Percentiles rank a stretch among this genome's conserved stretches.
Evolutionary conservation across 30 jellyfish, hydroid and myxozoan species (phyloP).

Genomic region (Aurelia sp.): DNA sequence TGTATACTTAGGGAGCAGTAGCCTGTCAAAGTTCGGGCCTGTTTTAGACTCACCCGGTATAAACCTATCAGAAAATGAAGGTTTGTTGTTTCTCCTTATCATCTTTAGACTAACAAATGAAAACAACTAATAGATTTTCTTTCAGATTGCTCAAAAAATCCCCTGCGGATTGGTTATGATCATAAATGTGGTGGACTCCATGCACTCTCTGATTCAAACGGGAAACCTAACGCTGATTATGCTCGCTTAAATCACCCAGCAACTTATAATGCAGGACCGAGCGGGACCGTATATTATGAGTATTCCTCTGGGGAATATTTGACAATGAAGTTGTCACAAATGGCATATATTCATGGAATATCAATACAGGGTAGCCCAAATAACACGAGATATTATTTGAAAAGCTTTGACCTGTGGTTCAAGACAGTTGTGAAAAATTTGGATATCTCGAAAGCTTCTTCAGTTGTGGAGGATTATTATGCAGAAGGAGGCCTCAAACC

Average conservation of each 20-base stretch:
- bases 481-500: background rate
- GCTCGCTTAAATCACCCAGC: conserved; percentile 53
- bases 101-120: too few relatives aligned
- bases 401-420: conserved; percentile 24
- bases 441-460: background rate
- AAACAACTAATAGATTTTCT: too few relatives aligned
- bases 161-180: conserved; percentile 31
- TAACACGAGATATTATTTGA: conserved; percentile 20
- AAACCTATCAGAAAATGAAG: too few relatives aligned
- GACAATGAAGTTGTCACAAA: conserved; percentile 3
- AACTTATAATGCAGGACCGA: background rate
- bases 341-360: conserved; percentile 14
- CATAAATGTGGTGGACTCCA: conserved; percentile 29
- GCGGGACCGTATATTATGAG: conserved; percentile 4
- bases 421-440: background rate
- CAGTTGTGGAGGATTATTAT: background rate
- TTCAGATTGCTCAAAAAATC: conserved; percentile 17
- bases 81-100: too few relatives aligned
- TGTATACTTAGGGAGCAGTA: too few relatives aligned
- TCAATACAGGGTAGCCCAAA: conserved; percentile 47
- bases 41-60: too few relatives aligned
- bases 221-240: conserved; percentile 18
- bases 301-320: conserved; percentile 20
- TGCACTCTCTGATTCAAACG: background rate
- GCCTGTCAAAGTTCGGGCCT: too few relatives aligned